Conservation (phyloP, 2,888 invertebrate species). For the Sminthurides aquaticus region DNA sequence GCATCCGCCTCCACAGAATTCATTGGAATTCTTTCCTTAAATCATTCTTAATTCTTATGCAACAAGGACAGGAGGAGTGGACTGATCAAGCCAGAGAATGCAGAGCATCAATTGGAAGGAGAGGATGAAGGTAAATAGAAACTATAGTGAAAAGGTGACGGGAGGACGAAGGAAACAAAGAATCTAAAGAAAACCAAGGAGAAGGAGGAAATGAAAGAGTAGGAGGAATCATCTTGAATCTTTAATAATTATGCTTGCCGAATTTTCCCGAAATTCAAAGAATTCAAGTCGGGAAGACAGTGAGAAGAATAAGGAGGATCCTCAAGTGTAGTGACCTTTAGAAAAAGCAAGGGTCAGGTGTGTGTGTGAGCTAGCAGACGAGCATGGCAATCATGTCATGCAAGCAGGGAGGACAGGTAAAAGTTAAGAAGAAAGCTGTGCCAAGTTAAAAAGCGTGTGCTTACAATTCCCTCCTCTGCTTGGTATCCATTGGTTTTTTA, state of each 20-base stretch:
- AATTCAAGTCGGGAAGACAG: not conserved
- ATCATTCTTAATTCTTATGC: too few relatives aligned
- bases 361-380: not conserved
- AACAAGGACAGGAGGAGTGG: not conserved
- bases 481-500: not conserved
- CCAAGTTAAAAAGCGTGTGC: too few relatives aligned
- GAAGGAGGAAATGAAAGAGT: not conserved
- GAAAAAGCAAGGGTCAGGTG: not conserved
- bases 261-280: too few relatives aligned
- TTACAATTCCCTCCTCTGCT: not conserved
- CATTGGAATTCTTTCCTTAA: not conserved
- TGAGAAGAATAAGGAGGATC: not conserved
- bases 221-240: not conserved
- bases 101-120: too few relatives aligned
- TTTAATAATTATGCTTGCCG: not conserved
- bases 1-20: not conserved
- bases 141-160: too few relatives aligned
- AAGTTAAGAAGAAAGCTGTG: too few relatives aligned
- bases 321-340: not conserved
- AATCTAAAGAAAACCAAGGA: too few relatives aligned
- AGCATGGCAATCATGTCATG: too few relatives aligned
- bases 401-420: not conserved
- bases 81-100: too few relatives aligned
- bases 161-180: too few relatives aligned
- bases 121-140: too few relatives aligned